Evolutionary conservation across 2,113 vertebrate species (phyloP).

Genomic region (Tonatia bakeri): DNA sequence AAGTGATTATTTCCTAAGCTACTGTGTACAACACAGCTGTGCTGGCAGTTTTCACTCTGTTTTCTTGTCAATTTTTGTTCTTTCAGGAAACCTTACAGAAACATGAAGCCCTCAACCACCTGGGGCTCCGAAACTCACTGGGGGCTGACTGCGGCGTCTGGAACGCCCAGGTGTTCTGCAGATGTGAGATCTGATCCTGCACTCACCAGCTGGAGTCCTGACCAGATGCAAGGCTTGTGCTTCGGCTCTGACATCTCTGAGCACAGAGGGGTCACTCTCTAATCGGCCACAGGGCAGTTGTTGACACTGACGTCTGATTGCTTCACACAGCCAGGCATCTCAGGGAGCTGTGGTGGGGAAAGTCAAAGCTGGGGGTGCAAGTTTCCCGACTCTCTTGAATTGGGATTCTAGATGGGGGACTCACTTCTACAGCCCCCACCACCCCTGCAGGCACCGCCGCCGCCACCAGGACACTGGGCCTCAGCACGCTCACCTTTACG

Average conservation of each 20-base stretch:
- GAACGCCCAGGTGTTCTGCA: slow-evolving; percentile 11
- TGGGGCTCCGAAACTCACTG: neutral
- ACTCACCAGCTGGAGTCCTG: slow-evolving; percentile 11
- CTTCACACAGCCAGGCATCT: neutral
- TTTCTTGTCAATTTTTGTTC: slow-evolving; percentile 61
- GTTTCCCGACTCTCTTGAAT: neutral
- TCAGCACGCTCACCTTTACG: neutral
- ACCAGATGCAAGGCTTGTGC: neutral
- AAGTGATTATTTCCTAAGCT: slow-evolving; percentile 69
- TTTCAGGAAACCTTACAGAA: slow-evolving; percentile 67
- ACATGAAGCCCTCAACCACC: neutral
- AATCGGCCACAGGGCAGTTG: neutral
- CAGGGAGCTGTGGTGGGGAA: neutral
- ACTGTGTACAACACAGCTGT: slow-evolving; percentile 61
- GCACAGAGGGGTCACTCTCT: neutral
- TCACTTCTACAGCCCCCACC: neutral
- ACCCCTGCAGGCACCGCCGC: neutral
- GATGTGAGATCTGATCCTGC: neutral
- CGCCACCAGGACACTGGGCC: neutral
- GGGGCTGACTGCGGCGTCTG: neutral
- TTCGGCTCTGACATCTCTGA: no score
- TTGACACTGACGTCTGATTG: neutral
- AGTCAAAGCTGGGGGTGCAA: neutral
- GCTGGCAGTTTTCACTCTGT: slow-evolving; percentile 40
- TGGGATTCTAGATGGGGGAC: neutral